phyloP scores from a whole-genome alignment of 1,140 invertebrate genomes.

The Prorops nasuta region DNA sequence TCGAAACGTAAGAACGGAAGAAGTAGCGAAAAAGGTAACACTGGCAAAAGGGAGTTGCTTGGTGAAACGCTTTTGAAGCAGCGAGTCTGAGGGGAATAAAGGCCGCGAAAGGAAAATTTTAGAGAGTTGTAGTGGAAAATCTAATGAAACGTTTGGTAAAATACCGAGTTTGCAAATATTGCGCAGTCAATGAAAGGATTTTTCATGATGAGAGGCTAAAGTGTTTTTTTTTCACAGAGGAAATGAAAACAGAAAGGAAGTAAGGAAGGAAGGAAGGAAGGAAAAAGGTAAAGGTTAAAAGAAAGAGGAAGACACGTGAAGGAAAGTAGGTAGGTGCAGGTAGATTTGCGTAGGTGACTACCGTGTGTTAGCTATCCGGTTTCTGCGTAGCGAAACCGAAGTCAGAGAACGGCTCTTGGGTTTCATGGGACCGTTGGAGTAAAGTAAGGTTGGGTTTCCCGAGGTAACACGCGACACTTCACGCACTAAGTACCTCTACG shows the following conservation, averaged over 20 bases:
- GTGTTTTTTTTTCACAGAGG: too few species aligned
- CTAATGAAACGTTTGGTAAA: too few species aligned
- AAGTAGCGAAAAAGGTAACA: too few species aligned
- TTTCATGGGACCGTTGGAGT: conserved; percentile 25
- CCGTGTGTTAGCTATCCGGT: conserved; percentile 25
- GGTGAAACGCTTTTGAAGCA: too few species aligned
- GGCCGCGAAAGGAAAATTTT: too few species aligned
- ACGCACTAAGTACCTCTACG: conserved; percentile 43
- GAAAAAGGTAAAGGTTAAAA: not conserved
- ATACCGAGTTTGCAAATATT: too few species aligned
- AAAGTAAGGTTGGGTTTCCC: conserved; percentile 31
- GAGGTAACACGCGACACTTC: conserved; percentile 47
- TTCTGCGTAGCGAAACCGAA: conserved; percentile 39
- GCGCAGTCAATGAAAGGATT: too few species aligned
- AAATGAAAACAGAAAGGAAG: not conserved
- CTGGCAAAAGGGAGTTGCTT: too few species aligned
- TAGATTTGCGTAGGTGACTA: conserved; percentile 19
- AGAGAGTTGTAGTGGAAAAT: too few species aligned
- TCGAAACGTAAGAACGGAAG: too few species aligned
- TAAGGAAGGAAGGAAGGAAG: not conserved
- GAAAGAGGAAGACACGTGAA: conserved; percentile 1
- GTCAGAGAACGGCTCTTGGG: conserved; percentile 36
- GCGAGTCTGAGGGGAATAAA: too few species aligned
- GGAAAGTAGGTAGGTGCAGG: conserved; percentile 2
- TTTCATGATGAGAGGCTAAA: too few species aligned